Conservation (phyloP, 1,140 invertebrate genomes). For the Lepidurus apus region DNA sequence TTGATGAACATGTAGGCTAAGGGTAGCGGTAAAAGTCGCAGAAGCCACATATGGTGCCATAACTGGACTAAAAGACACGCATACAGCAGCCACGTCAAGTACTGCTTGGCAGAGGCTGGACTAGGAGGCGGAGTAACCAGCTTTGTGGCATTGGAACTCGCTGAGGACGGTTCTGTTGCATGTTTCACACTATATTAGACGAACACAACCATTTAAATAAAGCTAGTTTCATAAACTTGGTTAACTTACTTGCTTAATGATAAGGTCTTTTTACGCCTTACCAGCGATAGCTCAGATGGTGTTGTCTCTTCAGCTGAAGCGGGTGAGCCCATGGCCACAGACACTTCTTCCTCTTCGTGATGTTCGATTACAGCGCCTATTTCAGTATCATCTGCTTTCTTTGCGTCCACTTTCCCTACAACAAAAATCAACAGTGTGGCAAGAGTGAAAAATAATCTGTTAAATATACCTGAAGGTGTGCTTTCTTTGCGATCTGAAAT, state of each 20-base stretch:
- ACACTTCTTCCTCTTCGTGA: not conserved
- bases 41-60: slow-evolving; percentile 65
- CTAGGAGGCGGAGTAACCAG: slow-evolving; percentile 36
- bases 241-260: not conserved
- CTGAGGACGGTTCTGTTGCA: not conserved
- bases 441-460: not conserved
- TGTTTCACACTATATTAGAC: not conserved
- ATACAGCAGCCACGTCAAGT: slow-evolving; percentile 61
- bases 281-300: not conserved
- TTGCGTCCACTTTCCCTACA: not conserved
- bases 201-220: not conserved
- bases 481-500: not conserved
- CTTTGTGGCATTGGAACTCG: not conserved
- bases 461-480: not conserved
- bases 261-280: not conserved
- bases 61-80: slow-evolving; percentile 62
- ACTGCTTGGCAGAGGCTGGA: slow-evolving; percentile 50
- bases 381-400: not conserved
- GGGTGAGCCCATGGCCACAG: not conserved
- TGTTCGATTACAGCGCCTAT: not conserved
- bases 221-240: not conserved
- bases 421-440: not conserved
- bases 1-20: slow-evolving; percentile 59
- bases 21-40: slow-evolving; percentile 60
- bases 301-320: not conserved